These are phyloP conservation scores for Anoplolepis gracilipes DNA, from an alignment of 1,140 invertebrate species.

Conservation along the genomic window DNA sequence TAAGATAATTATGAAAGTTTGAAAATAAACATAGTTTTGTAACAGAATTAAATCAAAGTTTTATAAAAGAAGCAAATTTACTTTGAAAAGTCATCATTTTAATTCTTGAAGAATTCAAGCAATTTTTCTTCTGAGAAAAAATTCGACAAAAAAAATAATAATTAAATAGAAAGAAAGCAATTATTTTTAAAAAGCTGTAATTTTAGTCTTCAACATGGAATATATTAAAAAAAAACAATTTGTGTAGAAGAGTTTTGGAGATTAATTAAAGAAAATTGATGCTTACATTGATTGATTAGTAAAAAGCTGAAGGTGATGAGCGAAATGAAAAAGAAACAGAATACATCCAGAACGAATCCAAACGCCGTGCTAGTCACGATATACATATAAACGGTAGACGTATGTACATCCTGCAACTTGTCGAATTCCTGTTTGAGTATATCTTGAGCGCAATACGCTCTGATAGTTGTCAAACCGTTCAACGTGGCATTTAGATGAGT, in stretches of 20 bases:
- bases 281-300: constrained; percentile 78
- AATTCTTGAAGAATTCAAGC: neutral
- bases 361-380: constrained; percentile 90
- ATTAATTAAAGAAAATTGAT: neutral
- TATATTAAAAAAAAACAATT: neutral
- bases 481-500: constrained; percentile 95
- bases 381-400: constrained; percentile 89
- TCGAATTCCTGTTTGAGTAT: constrained; percentile 93
- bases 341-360: constrained; percentile 90
- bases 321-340: constrained; percentile 90
- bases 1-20: no score
- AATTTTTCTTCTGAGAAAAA: neutral
- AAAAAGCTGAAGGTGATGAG: constrained; percentile 89
- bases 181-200: neutral
- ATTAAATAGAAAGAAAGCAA: neutral
- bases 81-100: neutral
- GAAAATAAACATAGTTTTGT: no score
- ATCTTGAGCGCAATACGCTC: constrained; percentile 93
- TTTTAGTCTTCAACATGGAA: neutral
- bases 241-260: neutral
- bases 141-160: neutral
- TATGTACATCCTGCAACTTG: constrained; percentile 88
- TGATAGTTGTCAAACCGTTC: constrained; percentile 95
- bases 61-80: neutral
- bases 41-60: no score